Evolutionary conservation across 1,140 invertebrate species (phyloP), one percentile per base, ranked within the genome.

Genomic region (Drosophila punjabiensis): DNA sequence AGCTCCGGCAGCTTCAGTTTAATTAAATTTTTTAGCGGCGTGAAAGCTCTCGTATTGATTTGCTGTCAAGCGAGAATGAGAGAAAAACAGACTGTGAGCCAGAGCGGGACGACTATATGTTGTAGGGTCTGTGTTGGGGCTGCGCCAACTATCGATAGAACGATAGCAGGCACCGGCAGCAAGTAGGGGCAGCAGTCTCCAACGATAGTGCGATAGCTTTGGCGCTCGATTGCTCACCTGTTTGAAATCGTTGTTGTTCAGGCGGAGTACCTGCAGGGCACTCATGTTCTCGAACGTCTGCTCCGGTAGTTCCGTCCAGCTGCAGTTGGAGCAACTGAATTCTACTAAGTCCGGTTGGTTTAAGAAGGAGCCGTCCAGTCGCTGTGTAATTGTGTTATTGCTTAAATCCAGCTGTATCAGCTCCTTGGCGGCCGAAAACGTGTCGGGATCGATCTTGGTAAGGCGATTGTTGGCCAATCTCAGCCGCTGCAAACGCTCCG

Each of bases 391-490:
- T 18, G 83, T 79, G 78, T 95, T 95, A 41, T 94, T 93, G 60
- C 94, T 93, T 62, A 94, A 92, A 82, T 94, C 94, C 62, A 95
- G 81, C 45, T 93, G 80, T 66, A 91, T 92, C 50, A 95, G 83
- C 33, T 94, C 93, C 53, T 92, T 93, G 30, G 94, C 91, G 13
- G 84, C 81, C 2, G 93, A 90, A 81, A 95, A 93, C 9, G 93
- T 93, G 71, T 94, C 94, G 11, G 94, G 93, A 32, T 93, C 88
- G 52, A 95, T 93, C 81, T 92, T 92, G 16, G 91, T 94, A 30
- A 95, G 73, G 61, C 93, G 93, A 81, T 95, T 95, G 50, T 94
- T 94, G 67, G 94, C 92, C 75, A 95, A 70, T 70, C 94, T 93
- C n/a, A 93, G 61, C 6, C 91, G 76, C 37, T 77, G 76, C 58